Percentiles rank a stretch among this genome's conserved stretches.
Conservation (phyloP, 2,888 invertebrate species). For the Dione vanillae region DNA sequence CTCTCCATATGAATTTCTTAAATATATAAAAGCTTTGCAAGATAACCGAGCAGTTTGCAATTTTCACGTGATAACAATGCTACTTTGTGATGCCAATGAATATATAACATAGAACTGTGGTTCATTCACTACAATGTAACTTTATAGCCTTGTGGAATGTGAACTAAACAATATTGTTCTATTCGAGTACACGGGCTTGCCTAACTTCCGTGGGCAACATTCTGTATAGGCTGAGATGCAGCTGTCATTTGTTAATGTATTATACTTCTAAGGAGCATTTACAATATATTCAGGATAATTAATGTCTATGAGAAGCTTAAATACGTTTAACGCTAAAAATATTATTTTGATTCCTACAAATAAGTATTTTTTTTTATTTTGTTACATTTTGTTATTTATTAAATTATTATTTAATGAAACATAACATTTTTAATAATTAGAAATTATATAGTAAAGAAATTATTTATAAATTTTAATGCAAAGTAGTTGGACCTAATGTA, state of each 20-base stretch:
- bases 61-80: slow-evolving; percentile 10
- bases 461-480: no score
- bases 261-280: no score
- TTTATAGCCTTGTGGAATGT: slow-evolving; percentile 46
- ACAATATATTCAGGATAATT: not conserved
- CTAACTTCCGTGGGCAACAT: slow-evolving; percentile 37
- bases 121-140: slow-evolving; percentile 48
- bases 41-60: slow-evolving; percentile 8
- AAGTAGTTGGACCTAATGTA: no score
- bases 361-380: no score
- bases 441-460: no score
- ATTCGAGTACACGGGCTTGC: slow-evolving; percentile 29
- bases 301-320: no score
- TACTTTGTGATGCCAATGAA: slow-evolving; percentile 22
- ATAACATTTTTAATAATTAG: no score
- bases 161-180: slow-evolving; percentile 42
- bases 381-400: no score
- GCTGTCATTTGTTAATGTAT: not conserved
- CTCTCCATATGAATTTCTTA: not conserved
- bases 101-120: slow-evolving; percentile 11
- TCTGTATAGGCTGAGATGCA: slow-evolving; percentile 20
- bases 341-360: no score
- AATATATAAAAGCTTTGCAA: slow-evolving; percentile 11
- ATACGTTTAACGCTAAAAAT: no score
- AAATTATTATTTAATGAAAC: no score